Evolutionary conservation across 2,113 vertebrate genomes (phyloP).

Genomic region (Nansenia antarctica): DNA sequence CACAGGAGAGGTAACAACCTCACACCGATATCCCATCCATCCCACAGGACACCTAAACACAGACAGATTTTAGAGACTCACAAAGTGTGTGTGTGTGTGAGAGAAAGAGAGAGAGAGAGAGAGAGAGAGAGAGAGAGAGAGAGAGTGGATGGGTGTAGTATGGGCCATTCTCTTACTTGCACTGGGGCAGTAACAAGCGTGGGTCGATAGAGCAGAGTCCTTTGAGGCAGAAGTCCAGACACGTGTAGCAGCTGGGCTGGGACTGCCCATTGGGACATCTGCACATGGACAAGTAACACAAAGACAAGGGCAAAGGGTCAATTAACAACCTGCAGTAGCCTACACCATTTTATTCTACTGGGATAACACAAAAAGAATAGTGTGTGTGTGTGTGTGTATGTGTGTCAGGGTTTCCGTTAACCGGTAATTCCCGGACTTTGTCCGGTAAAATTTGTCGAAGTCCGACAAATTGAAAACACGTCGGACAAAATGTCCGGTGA

Average conservation of each 20-base stretch:
- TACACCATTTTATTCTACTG: too few relatives aligned
- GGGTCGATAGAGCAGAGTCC: slow-evolving; percentile 85
- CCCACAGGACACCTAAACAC: slow-evolving; percentile 66
- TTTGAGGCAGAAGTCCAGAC: slow-evolving; percentile 82
- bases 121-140: neutral
- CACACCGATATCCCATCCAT: slow-evolving; percentile 72
- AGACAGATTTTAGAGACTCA: neutral
- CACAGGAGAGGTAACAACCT: slow-evolving; percentile 30
- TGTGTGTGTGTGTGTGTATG: too few relatives aligned
- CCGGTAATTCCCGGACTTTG: too few relatives aligned
- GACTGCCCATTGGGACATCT: slow-evolving; percentile 84
- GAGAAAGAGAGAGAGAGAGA: too few relatives aligned
- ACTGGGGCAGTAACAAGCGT: slow-evolving; percentile 81
- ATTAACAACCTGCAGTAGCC: too few relatives aligned
- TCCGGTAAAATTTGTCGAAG: too few relatives aligned
- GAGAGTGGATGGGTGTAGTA: neutral
- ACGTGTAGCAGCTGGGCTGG: slow-evolving; percentile 87
- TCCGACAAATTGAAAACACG: too few relatives aligned
- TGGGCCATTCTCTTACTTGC: slow-evolving; percentile 82
- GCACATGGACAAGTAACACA: slow-evolving; percentile 24
- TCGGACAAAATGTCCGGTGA: too few relatives aligned
- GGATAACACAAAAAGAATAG: too few relatives aligned
- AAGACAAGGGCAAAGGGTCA: neutral
- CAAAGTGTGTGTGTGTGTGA: neutral
- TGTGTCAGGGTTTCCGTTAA: too few relatives aligned